These are phyloP conservation scores for Drosophila lowei DNA, from an alignment of 1,140 invertebrate genomes.

Conservation along the genomic window DNA sequence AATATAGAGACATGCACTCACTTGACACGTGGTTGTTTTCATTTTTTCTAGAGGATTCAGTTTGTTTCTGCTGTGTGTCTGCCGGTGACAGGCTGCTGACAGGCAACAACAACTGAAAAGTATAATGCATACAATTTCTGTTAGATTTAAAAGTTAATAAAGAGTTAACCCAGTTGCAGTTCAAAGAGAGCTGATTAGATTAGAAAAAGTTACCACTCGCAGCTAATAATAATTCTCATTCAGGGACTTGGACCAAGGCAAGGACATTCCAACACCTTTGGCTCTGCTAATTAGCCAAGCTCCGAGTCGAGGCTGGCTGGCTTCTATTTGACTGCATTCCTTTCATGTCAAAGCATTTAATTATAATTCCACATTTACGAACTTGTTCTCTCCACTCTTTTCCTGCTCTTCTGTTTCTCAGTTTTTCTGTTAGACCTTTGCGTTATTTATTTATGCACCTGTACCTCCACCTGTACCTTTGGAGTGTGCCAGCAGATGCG, in stretches of 20 bases:
- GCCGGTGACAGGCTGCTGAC: too few relatives aligned
- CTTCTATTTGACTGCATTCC: slow-evolving; percentile 54
- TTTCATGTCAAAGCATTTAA: slow-evolving; percentile 75
- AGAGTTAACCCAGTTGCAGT: too few relatives aligned
- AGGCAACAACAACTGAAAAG: too few relatives aligned
- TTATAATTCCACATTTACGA: slow-evolving; percentile 48
- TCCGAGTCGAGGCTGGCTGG: not conserved
- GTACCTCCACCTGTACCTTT: slow-evolving; percentile 1
- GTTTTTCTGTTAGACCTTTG: slow-evolving; percentile 31
- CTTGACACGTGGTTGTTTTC: slow-evolving; percentile 45
- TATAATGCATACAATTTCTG: too few relatives aligned
- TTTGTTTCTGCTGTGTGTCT: not conserved
- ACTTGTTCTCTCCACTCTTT: slow-evolving; percentile 27
- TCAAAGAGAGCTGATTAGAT: too few relatives aligned
- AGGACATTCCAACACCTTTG: slow-evolving; percentile 26
- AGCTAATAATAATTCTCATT: too few relatives aligned
- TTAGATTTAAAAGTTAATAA: too few relatives aligned
- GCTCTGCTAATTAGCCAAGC: slow-evolving; percentile 45
- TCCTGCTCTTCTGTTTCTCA: slow-evolving; percentile 16
- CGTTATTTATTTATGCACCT: slow-evolving; percentile 67
- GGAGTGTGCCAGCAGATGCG: not conserved
- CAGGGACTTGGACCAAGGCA: not conserved
- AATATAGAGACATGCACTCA: slow-evolving; percentile 38
- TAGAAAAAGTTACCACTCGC: not conserved
- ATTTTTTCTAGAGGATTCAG: slow-evolving; percentile 1